Base-by-base conservation (phyloP, 1,140 invertebrate genomes). In the Zaprionus davidi region DNA sequence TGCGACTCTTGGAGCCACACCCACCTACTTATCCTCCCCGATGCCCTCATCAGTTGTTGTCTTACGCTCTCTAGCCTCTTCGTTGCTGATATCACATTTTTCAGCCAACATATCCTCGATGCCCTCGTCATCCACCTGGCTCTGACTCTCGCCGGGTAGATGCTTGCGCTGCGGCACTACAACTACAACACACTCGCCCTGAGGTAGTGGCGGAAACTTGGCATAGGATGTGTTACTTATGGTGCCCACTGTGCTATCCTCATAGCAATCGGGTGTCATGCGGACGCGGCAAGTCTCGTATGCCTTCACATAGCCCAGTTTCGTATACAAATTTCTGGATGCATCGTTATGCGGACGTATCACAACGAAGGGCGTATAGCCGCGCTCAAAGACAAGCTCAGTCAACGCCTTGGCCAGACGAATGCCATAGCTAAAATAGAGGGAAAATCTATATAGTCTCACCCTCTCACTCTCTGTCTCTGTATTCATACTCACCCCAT, bases 321-420 rank as follows among this genome's bases (percentile, higher is more conserved):
- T 97, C 53, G 94, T 95, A 92, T 97, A 97, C 26, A 97, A 94
- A 81, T 95, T 95, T 80, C 96, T 95, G 76, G 96, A 97, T 49
- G 96, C 96, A 92, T 97, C 96, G 92, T 97, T 97, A 92, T 97
- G 96, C 63, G 96, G 96, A 93, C 96, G 95, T 93, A 97, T 97
- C 66, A 97, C 96, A 63, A 97, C 96, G 92, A 97, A 97, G 15
- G 96, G 96, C 71, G 95, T 95, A 92, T 97, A 97, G 75, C 96
- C 96, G 34, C 96, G 94, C 64, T 96, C 94, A 24, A 95, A 94
- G 41, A 97, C 96, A 57, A 95, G 94, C 88, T 95, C 95, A 60
- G 96, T 96, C 62, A 95, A 92, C 62, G 93, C 93, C 70, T 94
- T 94, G 55, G 96, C 96, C 67, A 96, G 92, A 79, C 94, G 95